Base-by-base conservation (phyloP, 1,140 invertebrate species). In the Tetraneura akinire region DNA sequence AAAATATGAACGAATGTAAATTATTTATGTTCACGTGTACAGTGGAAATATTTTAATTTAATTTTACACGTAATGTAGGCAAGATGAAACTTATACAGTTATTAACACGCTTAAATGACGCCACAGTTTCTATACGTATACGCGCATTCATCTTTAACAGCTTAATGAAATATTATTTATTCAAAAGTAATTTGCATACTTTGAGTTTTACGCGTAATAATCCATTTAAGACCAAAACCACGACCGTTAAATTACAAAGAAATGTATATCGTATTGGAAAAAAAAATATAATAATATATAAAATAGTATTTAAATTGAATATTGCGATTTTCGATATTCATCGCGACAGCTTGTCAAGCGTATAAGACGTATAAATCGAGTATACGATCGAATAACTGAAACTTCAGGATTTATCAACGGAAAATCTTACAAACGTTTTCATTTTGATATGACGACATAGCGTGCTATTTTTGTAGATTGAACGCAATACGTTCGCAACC, bases 141-240 rank as follows among this genome's bases (percentile, higher is more conserved):
- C 37, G 37, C n/a, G 37, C 21, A 10, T 68, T 68, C 6, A 2
- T 23, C 37, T 26, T 26, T 68, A 26, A 47, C 66, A 68, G 13
- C 42, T 47, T 68, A 68, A 47, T 68, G 42, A 26, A 68, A 47
- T n/a, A n/a, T 68, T 68, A 68, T 68, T 68, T 68, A 68, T 68
- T 68, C 42, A 68, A 45, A 68, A 47, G 23, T 3, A 3, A 68
- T 68, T 68, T 68, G 66, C 66, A 47, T 68, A 68, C 45, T 6
- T 68, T 68, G 45, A 47, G 42, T 47, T 68, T 45, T 68, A 23
- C 66, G 66, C n/a, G n/a, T 55, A 4, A 1, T 64, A 47, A 68
- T 47, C 42, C 21, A 42, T 68, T 68, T 68, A 68, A 23, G 47
- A 68, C 8, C 21, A 47, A 68, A 68, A 68, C 21, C 66, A 68